Percentiles rank a stretch among this genome's conserved stretches.
phyloP scores from a whole-genome alignment of 2,888 invertebrate species.

The Drosophila kuntzei region DNA sequence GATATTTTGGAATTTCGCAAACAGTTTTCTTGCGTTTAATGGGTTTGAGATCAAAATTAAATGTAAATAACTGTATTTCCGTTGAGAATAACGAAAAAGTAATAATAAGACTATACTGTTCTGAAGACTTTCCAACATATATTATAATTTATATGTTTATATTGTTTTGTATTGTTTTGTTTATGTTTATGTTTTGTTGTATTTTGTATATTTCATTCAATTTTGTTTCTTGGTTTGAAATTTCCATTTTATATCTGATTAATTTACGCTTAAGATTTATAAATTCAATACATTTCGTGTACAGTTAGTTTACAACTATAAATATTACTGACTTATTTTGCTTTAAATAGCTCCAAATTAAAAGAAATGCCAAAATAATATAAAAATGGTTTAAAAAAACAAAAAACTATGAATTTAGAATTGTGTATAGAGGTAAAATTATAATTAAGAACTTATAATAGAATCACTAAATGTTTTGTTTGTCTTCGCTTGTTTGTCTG shows the following conservation, averaged over 20 bases:
- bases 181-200: conserved; percentile 34
- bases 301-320: conserved; percentile 57
- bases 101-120: conserved; percentile 69
- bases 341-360: conserved; percentile 56
- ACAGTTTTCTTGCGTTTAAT: conserved; percentile 63
- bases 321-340: conserved; percentile 66
- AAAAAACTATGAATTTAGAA: conserved; percentile 43
- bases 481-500: conserved; percentile 75
- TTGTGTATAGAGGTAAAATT: conserved; percentile 46
- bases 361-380: conserved; percentile 55
- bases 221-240: conserved; percentile 40
- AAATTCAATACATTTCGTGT: conserved; percentile 79
- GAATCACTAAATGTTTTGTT: conserved; percentile 80
- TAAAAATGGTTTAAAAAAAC: conserved; percentile 50
- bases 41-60: conserved; percentile 82
- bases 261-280: conserved; percentile 73
- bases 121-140: conserved; percentile 62
- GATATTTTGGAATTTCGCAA: conserved; percentile 76
- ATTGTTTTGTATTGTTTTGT: conserved; percentile 35
- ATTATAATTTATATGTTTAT: conserved; percentile 28
- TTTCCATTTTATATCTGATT: conserved; percentile 35
- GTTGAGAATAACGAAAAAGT: conserved; percentile 55
- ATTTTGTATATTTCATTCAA: conserved; percentile 59
- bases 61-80: conserved; percentile 55
- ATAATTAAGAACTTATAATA: conserved; percentile 72